These are phyloP conservation scores for Perithous albicinctus DNA, from an alignment of 2,888 invertebrate species.

Conservation along the genomic window DNA sequence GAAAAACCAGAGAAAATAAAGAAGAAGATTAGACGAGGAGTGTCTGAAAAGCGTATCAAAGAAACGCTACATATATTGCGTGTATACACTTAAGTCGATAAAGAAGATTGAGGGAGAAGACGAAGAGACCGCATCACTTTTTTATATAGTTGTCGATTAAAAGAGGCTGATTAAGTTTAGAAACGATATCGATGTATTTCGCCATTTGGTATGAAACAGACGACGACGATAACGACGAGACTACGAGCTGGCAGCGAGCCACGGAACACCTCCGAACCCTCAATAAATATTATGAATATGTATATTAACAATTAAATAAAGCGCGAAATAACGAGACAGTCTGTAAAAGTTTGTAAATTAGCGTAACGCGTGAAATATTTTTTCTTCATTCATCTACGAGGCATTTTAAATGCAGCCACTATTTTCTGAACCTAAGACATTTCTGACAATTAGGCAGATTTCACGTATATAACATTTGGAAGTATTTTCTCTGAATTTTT, in stretches of 20 bases:
- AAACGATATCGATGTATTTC: conserved; percentile 63
- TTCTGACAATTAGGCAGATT: too few relatives aligned
- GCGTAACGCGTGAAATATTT: conserved; percentile 40
- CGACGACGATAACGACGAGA: conserved; percentile 7
- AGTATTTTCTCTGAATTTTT: too few relatives aligned
- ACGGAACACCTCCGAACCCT: conserved; percentile 44
- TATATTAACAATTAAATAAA: conserved; percentile 1
- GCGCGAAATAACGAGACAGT: conserved; percentile 25
- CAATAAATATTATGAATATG: conserved; percentile 23
- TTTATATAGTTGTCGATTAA: conserved; percentile 75
- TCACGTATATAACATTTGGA: too few relatives aligned
- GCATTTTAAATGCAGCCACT: too few relatives aligned
- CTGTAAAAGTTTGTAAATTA: conserved; percentile 57
- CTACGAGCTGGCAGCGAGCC: conserved; percentile 16
- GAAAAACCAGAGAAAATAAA: conserved; percentile 5
- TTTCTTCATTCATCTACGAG: conserved; percentile 27
- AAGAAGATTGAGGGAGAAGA: not conserved
- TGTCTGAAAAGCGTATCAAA: conserved; percentile 45
- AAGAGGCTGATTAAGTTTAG: conserved; percentile 79
- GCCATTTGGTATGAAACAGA: conserved; percentile 70
- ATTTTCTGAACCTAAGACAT: too few relatives aligned
- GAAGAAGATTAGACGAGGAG: not conserved
- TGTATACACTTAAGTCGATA: conserved; percentile 34
- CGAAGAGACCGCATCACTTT: conserved; percentile 71
- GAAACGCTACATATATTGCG: conserved; percentile 32